Evolutionary conservation across 1,140 invertebrate species (phyloP), one percentile per base, ranked within the genome.

Genomic region (Tigriopus japonicus): DNA sequence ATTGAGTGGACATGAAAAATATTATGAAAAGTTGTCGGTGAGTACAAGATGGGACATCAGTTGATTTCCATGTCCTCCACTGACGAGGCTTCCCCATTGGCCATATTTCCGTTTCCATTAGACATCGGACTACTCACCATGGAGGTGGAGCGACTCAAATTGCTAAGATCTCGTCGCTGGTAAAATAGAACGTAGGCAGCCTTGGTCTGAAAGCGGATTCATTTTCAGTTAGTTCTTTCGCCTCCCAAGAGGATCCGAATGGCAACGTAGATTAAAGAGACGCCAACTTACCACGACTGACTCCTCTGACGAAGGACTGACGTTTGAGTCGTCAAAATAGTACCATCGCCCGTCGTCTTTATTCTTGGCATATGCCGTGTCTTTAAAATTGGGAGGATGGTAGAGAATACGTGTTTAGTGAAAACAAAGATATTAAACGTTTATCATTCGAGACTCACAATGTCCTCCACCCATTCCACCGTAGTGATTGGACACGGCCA

Each of bases 381-480:
- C 77, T 76, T 64, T 45, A 70, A 71, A 61, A 62, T 17, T 63
- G 62, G 24, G 65, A n/a, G n/a, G n/a, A n/a, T n/a, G 45, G 35
- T 49, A 19, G 63, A 56, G 40, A 64, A 6, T 56, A 9, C 12
- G 7, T 42, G 41, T 14, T 56, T 56, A 28, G 21, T n/a, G 41
- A 40, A 21, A 56, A 13, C 21, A 9, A 56, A 41, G n/a, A n/a
- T n/a, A n/a, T n/a, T n/a, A n/a, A n/a, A n/a, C n/a, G 17, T 52
- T 52, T 59, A 9, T 7, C 14, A 59, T 43, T 59, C n/a, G 9
- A 12, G 12, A 73, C 73, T 74, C 70, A 75, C 74, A 78, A 66
- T 78, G 76, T 42, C 76, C 76, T 6, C 74, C 75, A 40, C 78
- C 78, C 35, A 80, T 68, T 14, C 76, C 75, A 59, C 78, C 78